phyloP scores from a whole-genome alignment of 2,797 vertebrate species.

The Chanos chanos region DNA sequence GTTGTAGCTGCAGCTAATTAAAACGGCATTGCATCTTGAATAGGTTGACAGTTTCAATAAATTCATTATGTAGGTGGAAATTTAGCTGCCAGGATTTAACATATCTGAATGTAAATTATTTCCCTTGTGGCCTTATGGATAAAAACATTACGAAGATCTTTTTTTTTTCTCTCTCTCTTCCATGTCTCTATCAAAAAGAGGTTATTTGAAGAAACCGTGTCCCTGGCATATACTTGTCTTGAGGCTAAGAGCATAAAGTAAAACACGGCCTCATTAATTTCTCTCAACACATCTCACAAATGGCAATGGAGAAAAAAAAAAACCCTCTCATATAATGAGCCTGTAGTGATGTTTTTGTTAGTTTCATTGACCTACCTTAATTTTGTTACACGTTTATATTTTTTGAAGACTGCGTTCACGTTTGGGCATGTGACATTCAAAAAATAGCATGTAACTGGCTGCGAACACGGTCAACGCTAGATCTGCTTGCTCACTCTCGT shows the following conservation, averaged over 20 bases:
- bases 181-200: too few relatives aligned
- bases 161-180: too few relatives aligned
- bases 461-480: too few relatives aligned
- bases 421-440: too few relatives aligned
- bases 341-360: not conserved
- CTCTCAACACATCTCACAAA: constrained; percentile 1
- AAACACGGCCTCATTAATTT: constrained; percentile 22
- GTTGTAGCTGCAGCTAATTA: too few relatives aligned
- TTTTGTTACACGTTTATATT: too few relatives aligned
- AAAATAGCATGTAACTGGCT: too few relatives aligned
- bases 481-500: too few relatives aligned
- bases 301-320: not conserved
- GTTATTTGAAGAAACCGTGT: constrained; percentile 43
- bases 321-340: not conserved
- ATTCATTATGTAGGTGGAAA: constrained; percentile 36
- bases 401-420: too few relatives aligned
- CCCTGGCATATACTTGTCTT: constrained; percentile 31
- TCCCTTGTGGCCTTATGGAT: constrained; percentile 20
- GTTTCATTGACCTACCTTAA: too few relatives aligned
- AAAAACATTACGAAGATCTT: too few relatives aligned
- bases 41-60: constrained; percentile 48
- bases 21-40: too few relatives aligned
- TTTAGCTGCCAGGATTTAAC: constrained; percentile 39
- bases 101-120: constrained; percentile 50
- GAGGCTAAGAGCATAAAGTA: constrained; percentile 32